phyloP scores from a whole-genome alignment of 2,888 invertebrate species.

The Sinhomidia bicolor region DNA sequence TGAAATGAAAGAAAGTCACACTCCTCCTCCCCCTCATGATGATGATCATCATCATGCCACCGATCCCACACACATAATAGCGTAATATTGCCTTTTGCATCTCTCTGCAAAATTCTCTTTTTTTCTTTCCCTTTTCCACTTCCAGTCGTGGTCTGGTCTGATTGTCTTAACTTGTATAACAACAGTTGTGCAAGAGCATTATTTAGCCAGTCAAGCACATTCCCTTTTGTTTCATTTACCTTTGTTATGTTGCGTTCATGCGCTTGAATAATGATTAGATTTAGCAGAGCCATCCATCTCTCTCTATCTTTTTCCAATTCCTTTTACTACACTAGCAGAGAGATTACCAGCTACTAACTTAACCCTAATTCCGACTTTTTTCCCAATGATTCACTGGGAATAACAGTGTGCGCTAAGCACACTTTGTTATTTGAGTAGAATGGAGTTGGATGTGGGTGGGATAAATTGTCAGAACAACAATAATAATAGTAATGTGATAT shows the following conservation, averaged over 20 bases:
- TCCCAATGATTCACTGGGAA: not conserved
- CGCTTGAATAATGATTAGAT: conserved; percentile 68
- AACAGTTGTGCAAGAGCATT: not conserved
- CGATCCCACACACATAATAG: not conserved
- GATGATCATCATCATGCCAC: conserved; percentile 23
- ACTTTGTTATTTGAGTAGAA: too few species aligned
- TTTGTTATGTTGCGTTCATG: conserved; percentile 49
- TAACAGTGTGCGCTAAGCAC: too few species aligned
- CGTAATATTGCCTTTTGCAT: conserved; percentile 18
- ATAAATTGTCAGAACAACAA: too few species aligned
- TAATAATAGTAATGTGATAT: too few species aligned
- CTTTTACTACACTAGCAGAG: too few species aligned
- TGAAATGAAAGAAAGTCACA: not conserved
- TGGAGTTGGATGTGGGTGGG: too few species aligned
- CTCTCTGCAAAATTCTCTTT: conserved; percentile 3
- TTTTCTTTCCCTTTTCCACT: not conserved
- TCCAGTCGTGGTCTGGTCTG: too few species aligned
- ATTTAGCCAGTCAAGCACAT: conserved; percentile 58
- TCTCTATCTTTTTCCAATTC: conserved; percentile 9
- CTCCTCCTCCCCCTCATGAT: not conserved
- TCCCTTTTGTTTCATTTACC: conserved; percentile 44
- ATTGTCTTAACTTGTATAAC: not conserved
- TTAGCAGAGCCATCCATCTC: not conserved
- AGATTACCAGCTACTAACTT: too few species aligned
- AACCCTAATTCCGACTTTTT: conserved; percentile 15